These are phyloP conservation scores for Cynodonichthys magdalenae DNA, from an alignment of 2,797 vertebrate genomes.

Conservation along the genomic window DNA sequence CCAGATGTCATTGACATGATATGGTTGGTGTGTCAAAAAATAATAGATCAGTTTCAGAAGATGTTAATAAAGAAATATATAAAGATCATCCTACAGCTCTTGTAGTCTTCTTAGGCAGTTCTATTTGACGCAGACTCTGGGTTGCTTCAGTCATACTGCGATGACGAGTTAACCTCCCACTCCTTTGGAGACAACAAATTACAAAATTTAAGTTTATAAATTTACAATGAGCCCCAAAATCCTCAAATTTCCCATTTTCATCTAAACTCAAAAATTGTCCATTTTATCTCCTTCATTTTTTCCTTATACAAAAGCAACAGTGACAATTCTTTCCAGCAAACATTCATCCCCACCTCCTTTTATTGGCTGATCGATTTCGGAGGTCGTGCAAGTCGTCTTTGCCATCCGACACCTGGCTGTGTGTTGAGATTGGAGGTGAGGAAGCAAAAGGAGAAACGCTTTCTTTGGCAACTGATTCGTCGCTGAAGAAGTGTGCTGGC, in stretches of 20 bases:
- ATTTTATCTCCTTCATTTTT: too few species aligned
- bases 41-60: not conserved
- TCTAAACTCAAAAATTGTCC: not conserved
- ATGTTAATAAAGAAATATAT: not conserved
- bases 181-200: constrained; percentile 70
- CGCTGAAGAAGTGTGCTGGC: constrained; percentile 92
- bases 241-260: not conserved
- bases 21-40: not conserved
- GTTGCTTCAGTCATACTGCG: constrained; percentile 90
- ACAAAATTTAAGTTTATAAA: not conserved
- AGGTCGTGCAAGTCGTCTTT: constrained; percentile 87
- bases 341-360: constrained; percentile 82
- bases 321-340: not conserved
- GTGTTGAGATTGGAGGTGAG: constrained; percentile 68
- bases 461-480: constrained; percentile 88
- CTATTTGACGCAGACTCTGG: constrained; percentile 91
- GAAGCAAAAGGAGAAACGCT: constrained; percentile 79
- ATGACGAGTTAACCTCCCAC: constrained; percentile 86
- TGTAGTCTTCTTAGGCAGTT: constrained; percentile 85
- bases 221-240: not conserved
- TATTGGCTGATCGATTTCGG: constrained; percentile 86
- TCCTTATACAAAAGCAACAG: too few species aligned
- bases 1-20: not conserved
- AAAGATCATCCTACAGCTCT: constrained; percentile 80
- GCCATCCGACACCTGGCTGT: constrained; percentile 44